Percentiles rank a stretch among this genome's conserved stretches.
Evolutionary conservation across 2,113 vertebrate genomes (phyloP).

Genomic region (Serilophus lunatus): DNA sequence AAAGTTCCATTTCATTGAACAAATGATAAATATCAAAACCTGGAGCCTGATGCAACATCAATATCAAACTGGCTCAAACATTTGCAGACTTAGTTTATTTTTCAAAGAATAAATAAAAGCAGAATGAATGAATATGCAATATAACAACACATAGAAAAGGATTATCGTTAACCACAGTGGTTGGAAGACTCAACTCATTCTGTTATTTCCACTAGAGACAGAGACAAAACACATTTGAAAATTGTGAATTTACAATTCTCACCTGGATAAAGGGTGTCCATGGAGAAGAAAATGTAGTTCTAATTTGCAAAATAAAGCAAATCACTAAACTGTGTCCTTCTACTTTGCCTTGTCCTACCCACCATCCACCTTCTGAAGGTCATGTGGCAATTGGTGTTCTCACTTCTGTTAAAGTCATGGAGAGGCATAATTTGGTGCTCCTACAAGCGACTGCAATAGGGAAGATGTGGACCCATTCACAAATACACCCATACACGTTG

Average conservation of each 20-base stretch:
- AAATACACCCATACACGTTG: background rate
- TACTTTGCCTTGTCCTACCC: background rate
- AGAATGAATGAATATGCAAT: background rate
- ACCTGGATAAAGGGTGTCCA: background rate
- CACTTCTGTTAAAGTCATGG: background rate
- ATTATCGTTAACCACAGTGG: background rate
- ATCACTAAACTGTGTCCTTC: background rate
- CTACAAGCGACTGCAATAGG: background rate
- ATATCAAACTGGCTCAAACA: constrained; percentile 50
- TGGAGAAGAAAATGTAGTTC: background rate
- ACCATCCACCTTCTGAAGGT: background rate
- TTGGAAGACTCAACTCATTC: background rate
- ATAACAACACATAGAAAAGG: background rate
- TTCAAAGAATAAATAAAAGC: constrained; percentile 52
- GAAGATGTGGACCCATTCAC: background rate
- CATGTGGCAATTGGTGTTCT: background rate
- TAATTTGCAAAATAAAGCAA: background rate
- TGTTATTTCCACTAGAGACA: background rate
- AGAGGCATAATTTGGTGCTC: background rate
- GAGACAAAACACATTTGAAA: background rate
- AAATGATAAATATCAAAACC: constrained; percentile 73
- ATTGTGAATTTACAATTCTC: background rate
- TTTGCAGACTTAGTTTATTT: constrained; percentile 61
- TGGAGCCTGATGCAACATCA: constrained; percentile 66
- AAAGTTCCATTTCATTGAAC: constrained; percentile 70